A percentile compares a stretch with the other conserved stretches of the same genome.
These are phyloP conservation scores for Sebastes schlegelii DNA, from an alignment of 2,113 vertebrate genomes.

Conservation along the genomic window DNA sequence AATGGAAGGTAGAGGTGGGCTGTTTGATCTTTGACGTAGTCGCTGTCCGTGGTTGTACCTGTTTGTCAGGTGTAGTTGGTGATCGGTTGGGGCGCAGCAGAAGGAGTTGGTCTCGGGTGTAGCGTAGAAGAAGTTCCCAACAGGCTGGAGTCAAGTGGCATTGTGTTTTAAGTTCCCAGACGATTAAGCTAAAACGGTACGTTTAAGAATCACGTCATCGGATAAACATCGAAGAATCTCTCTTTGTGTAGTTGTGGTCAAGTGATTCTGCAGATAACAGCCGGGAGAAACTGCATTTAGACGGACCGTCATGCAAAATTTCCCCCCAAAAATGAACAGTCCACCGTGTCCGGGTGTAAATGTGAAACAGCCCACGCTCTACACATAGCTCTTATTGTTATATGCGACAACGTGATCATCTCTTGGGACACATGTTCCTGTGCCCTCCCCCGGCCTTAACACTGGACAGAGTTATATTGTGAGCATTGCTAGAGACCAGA, in stretches of 20 bases:
- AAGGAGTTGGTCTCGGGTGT: no score
- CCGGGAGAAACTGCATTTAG: slow-evolving; percentile 9
- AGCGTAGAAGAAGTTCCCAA: no score
- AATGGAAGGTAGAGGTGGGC: no score
- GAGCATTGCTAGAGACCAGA: neutral
- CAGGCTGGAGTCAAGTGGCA: no score
- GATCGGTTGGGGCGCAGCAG: no score
- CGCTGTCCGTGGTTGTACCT: no score
- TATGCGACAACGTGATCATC: neutral
- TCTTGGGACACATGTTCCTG: slow-evolving; percentile 3
- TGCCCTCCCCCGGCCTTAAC: neutral
- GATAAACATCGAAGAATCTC: no score
- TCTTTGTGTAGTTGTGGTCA: neutral
- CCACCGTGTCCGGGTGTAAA: neutral
- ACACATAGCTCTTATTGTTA: neutral
- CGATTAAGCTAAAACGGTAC: no score
- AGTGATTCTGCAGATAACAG: slow-evolving; percentile 10
- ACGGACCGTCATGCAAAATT: neutral
- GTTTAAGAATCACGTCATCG: no score
- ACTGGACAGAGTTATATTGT: neutral
- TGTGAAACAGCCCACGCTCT: neutral
- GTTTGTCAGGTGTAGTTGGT: no score
- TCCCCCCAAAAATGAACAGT: neutral
- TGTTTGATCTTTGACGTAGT: no score
- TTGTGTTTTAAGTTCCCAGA: no score